Conservation (phyloP, 2,113 vertebrate species). For the Oreochromis niloticus region DNA sequence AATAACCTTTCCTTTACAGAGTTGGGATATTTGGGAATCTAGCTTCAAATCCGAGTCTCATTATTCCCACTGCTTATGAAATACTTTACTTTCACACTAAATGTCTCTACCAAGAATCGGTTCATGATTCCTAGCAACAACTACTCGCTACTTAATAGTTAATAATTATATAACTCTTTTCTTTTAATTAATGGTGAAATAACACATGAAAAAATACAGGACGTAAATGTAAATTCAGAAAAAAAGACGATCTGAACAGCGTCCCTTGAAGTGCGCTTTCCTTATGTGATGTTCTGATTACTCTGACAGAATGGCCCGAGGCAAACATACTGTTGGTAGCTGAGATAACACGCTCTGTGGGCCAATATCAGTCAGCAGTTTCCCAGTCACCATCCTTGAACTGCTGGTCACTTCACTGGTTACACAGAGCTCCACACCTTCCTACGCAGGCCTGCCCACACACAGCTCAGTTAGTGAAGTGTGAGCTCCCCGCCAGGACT, state of each 20-base stretch:
- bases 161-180: neutral
- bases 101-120: neutral
- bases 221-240: neutral
- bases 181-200: neutral
- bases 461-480: neutral
- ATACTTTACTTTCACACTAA: neutral
- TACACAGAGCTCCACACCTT: neutral
- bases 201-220: neutral
- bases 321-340: neutral
- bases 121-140: neutral
- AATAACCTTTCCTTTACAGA: neutral
- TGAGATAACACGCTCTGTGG: neutral
- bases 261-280: neutral
- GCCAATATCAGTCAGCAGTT: neutral
- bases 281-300: neutral
- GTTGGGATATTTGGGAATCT: neutral
- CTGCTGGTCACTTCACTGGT: neutral
- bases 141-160: neutral
- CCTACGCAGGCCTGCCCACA: conserved; percentile 20
- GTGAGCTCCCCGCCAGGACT: neutral
- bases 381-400: conserved; percentile 9
- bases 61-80: neutral
- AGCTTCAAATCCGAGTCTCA: neutral
- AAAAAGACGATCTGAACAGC: neutral
- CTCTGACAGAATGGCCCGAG: neutral